Conservation (phyloP, 2,113 vertebrate genomes). For the Cheirogaleus medius region DNA sequence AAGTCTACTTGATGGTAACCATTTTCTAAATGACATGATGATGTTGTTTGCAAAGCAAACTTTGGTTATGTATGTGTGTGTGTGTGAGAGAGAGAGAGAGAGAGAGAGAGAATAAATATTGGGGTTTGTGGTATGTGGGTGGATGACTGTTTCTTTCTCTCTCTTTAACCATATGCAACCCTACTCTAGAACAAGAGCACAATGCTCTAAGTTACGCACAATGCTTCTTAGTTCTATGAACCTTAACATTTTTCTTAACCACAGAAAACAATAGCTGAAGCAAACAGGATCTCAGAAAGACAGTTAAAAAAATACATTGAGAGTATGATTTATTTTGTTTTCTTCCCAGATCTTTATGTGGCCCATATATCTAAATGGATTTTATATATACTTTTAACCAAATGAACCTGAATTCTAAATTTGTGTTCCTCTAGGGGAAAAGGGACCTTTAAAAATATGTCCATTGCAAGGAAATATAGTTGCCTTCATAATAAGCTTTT, state of each 20-base stretch:
- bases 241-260: slow-evolving; percentile 35
- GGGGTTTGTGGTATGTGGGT: neutral
- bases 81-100: neutral
- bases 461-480: slow-evolving; percentile 56
- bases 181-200: neutral
- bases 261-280: slow-evolving; percentile 44
- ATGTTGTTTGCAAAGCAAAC: slow-evolving; percentile 31
- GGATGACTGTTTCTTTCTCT: neutral
- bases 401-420: slow-evolving; percentile 32
- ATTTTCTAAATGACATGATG: slow-evolving; percentile 50
- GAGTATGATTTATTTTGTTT: neutral
- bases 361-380: neutral
- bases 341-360: neutral
- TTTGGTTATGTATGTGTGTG: neutral
- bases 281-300: slow-evolving; percentile 15
- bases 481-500: slow-evolving; percentile 70
- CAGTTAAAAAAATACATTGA: neutral
- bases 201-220: neutral
- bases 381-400: neutral
- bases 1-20: neutral
- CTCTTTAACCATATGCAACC: neutral
- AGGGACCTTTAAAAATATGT: neutral
- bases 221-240: slow-evolving; percentile 19
- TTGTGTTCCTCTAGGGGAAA: slow-evolving; percentile 23
- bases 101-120: neutral